Conservation (phyloP, 2,888 invertebrate genomes). For the Buathra laborator region DNA sequence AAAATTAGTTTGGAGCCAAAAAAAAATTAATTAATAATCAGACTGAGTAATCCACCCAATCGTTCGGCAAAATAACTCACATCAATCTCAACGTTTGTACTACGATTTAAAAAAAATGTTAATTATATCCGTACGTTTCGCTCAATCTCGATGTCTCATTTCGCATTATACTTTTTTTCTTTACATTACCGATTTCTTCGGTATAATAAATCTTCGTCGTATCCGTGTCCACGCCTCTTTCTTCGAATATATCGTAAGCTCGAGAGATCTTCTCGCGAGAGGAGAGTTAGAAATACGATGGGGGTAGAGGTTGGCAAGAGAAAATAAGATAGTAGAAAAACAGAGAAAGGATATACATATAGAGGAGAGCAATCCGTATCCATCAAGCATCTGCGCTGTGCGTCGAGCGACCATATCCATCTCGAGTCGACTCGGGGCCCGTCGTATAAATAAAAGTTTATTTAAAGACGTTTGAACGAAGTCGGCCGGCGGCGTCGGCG, state of each 20-base stretch:
- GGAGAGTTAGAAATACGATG: constrained; percentile 1
- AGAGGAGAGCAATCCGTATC: constrained; percentile 76
- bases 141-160: constrained; percentile 42
- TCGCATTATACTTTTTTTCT: constrained; percentile 38
- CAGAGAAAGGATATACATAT: constrained; percentile 57
- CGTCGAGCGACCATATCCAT: constrained; percentile 82
- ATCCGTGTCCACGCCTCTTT: constrained; percentile 56
- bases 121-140: constrained; percentile 7
- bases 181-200: constrained; percentile 35
- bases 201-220: constrained; percentile 50
- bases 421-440: constrained; percentile 71
- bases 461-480: constrained; percentile 81
- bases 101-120: not conserved
- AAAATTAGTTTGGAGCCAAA: not conserved
- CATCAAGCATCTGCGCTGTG: constrained; percentile 81
- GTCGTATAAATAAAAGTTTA: constrained; percentile 84
- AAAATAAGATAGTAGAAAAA: constrained; percentile 45
- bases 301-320: constrained; percentile 32
- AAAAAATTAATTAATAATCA: not conserved
- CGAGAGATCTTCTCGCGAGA: constrained; percentile 10
- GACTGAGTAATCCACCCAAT: not conserved
- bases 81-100: not conserved
- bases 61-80: not conserved
- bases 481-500: constrained; percentile 67
- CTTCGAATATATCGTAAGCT: constrained; percentile 3